A percentile compares a stretch with the other conserved stretches of the same genome.
These are phyloP conservation scores for Notothenia rossii DNA, from an alignment of 2,113 vertebrate genomes.

Conservation along the genomic window DNA sequence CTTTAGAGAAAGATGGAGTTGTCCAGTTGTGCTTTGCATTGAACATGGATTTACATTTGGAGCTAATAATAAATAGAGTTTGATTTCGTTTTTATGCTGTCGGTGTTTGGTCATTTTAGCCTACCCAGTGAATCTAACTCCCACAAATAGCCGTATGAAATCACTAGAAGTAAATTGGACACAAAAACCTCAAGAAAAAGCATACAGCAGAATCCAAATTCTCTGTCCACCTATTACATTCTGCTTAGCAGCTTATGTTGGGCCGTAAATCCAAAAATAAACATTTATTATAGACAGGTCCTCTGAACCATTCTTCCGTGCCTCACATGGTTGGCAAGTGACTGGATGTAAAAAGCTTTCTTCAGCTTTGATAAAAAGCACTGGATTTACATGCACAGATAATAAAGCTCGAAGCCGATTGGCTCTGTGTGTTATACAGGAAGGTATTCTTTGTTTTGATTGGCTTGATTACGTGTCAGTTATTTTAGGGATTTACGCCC, in stretches of 20 bases:
- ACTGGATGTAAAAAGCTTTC: constrained; percentile 38
- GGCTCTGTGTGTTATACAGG: background rate
- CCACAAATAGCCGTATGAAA: background rate
- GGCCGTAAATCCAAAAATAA: constrained; percentile 35
- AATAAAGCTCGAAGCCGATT: constrained; percentile 50
- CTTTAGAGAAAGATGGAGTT: constrained; percentile 88
- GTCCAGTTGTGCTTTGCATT: constrained; percentile 90
- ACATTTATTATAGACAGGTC: constrained; percentile 21
- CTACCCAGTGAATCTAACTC: background rate
- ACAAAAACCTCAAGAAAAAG: background rate
- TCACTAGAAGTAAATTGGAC: background rate
- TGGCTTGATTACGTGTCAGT: constrained; percentile 51
- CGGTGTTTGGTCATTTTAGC: background rate
- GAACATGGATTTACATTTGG: background rate
- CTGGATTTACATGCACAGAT: constrained; percentile 40
- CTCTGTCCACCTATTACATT: background rate
- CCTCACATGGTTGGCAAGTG: constrained; percentile 61
- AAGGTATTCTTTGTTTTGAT: constrained; percentile 40
- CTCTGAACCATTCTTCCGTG: constrained; percentile 5
- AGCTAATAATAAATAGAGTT: background rate
- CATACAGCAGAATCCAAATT: background rate
- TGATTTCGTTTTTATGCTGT: background rate
- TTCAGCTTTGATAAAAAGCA: constrained; percentile 33
- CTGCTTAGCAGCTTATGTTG: constrained; percentile 25
- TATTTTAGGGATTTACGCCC: constrained; percentile 43